Percentiles rank a stretch among this genome's conserved stretches.
These are phyloP conservation scores for Nymphalis io DNA, from an alignment of 1,140 invertebrate species.

Conservation along the genomic window DNA sequence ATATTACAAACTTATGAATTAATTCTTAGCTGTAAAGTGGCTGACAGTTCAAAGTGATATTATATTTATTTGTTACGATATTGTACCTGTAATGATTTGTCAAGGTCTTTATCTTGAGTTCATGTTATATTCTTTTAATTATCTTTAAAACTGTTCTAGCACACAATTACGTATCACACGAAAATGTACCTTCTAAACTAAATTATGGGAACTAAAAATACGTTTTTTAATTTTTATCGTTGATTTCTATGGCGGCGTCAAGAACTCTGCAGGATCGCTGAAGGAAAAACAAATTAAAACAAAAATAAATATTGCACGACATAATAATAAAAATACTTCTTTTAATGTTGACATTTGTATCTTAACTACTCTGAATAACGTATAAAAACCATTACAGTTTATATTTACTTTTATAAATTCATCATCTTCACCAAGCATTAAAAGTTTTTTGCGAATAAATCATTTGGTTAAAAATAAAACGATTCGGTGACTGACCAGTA, in stretches of 20 bases:
- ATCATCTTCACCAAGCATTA: no score
- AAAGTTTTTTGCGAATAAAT: no score
- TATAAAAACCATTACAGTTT: no score
- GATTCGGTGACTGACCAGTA: constrained; percentile 85
- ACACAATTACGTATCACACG: constrained; percentile 25
- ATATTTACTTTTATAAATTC: no score
- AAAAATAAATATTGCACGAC: neutral
- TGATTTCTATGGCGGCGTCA: constrained; percentile 53
- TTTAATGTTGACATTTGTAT: no score
- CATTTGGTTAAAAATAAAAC: neutral
- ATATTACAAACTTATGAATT: no score
- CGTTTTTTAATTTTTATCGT: constrained; percentile 48
- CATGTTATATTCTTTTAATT: neutral
- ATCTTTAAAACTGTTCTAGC: neutral
- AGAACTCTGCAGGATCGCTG: constrained; percentile 64
- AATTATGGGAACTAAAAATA: constrained; percentile 30
- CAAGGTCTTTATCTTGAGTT: neutral
- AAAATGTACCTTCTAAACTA: constrained; percentile 38
- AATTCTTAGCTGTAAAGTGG: no score
- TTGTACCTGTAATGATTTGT: neutral
- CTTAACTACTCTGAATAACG: no score
- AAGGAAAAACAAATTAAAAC: constrained; percentile 39
- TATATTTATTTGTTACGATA: no score
- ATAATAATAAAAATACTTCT: no score
- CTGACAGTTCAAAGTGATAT: no score